These are phyloP conservation scores for Pseudopleuronectes americanus DNA, from an alignment of 2,797 vertebrate species.

Conservation along the genomic window DNA sequence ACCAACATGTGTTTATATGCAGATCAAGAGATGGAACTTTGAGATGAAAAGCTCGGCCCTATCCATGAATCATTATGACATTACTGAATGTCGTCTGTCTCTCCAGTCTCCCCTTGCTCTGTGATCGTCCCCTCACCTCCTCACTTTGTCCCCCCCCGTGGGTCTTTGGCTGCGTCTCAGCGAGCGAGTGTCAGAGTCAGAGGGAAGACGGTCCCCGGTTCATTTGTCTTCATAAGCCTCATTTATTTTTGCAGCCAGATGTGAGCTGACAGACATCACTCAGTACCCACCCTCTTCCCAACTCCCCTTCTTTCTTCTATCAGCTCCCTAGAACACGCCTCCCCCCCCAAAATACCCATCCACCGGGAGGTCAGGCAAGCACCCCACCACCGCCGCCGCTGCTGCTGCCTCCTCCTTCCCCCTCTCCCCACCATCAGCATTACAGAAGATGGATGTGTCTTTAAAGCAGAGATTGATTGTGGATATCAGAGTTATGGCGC, in stretches of 20 bases:
- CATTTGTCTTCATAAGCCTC: conserved; percentile 94
- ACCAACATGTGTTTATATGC: neutral
- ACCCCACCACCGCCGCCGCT: conserved; percentile 65
- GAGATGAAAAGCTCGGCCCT: neutral
- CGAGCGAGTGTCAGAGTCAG: no score
- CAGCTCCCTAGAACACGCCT: conserved; percentile 47
- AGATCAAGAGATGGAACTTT: neutral
- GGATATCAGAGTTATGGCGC: conserved; percentile 97
- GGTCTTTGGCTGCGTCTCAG: conserved; percentile 8
- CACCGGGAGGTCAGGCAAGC: conserved; percentile 5
- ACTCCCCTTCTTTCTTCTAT: conserved; percentile 52
- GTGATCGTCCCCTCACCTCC: neutral
- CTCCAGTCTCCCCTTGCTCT: neutral
- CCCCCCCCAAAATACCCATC: no score
- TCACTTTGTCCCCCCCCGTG: conserved; percentile 8
- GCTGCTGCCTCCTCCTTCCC: neutral
- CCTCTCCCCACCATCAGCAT: conserved; percentile 90
- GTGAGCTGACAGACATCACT: conserved; percentile 95
- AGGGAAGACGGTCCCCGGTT: conserved; percentile 74
- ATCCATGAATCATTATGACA: conserved; percentile 16
- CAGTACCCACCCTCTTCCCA: conserved; percentile 64
- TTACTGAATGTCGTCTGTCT: conserved; percentile 6
- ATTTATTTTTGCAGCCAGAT: conserved; percentile 95
- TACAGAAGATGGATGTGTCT: conserved; percentile 98
- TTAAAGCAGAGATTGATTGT: conserved; percentile 99